Base-by-base conservation (phyloP, 2,113 vertebrate species). In the Cephalopholis sonnerati region DNA sequence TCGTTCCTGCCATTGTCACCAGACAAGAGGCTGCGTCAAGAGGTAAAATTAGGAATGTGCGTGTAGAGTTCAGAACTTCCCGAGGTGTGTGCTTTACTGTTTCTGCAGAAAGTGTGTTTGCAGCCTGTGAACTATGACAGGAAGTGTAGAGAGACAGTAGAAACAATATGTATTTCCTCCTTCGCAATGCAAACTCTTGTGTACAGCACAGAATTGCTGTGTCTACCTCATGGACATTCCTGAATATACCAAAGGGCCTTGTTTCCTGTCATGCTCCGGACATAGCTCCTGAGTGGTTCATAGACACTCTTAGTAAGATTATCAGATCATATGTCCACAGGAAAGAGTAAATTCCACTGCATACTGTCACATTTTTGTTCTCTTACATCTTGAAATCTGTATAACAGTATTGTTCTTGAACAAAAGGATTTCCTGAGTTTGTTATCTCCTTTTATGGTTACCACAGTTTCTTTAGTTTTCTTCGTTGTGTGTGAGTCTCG, bases 1-100 rank as follows among this genome's bases (percentile, higher is more conserved):
- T 89, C 57, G 61, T 95, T 96, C 95, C 95, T 93, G 92, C 92
- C 81, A 93, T 96, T 96, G 94, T 96, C 89, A 86, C 74, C 67
- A 67, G 75, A 87, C 87, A 73, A 87, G 86, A 61, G 79, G 79
- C 82, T 90, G 83, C 82, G 86, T 93, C 91, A 92, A 22, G 81
- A 91, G 80, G 87, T 89, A 85, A 85, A 91, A 90, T 89, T 89
- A 92, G 87, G 83, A 73, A 88, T 83, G 85, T 90, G 87, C 61
- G 62, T 59, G 74, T 63, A 29, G 70, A 78, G 74, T 24, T 1
- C 70, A 74, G 75, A 84, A 79, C 80, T 91, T 93, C 92, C 92
- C 87, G 74, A 76, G 39, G 36, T n/a, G 54, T 79, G 62, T 83
- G 51, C 25, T 61, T 59, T 39, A 53, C 63, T 57, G 46, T 74